phyloP scores from a whole-genome alignment of 2,113 vertebrate genomes.

The Malurus alboscapulatus region DNA sequence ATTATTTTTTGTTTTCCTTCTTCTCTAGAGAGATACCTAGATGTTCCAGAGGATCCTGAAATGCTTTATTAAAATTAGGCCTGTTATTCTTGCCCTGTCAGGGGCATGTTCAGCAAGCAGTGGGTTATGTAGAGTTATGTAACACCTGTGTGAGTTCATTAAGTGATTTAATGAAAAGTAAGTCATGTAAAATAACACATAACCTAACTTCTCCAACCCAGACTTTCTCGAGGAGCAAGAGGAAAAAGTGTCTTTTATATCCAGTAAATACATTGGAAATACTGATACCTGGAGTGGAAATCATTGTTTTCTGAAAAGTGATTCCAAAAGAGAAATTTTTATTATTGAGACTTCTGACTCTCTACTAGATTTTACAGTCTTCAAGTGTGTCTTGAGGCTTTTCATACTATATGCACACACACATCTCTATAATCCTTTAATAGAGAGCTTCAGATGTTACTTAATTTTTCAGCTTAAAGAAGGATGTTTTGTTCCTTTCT shows the following conservation, averaged over 20 bases:
- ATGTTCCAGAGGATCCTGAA: not conserved
- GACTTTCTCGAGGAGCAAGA: not conserved
- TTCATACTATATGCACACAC: not conserved
- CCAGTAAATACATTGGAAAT: not conserved
- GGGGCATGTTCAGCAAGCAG: not conserved
- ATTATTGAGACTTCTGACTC: not conserved
- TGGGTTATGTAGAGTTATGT: not conserved
- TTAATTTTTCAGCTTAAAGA: not conserved
- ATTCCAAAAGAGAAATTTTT: not conserved
- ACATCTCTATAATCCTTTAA: not conserved
- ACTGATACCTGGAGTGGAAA: not conserved
- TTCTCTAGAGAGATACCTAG: not conserved
- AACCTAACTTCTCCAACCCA: not conserved
- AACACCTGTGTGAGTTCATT: not conserved
- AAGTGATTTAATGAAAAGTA: not conserved
- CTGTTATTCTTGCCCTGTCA: not conserved
- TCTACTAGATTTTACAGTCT: not conserved
- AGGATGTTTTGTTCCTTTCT: not conserved
- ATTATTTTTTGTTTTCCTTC: not conserved
- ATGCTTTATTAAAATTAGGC: not conserved
- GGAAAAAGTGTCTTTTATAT: not conserved
- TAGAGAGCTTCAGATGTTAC: not conserved
- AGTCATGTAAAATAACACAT: accelerated
- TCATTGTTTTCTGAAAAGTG: not conserved
- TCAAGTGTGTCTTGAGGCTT: not conserved